Evolutionary conservation across 2,888 invertebrate genomes (phyloP).

Genomic region (Euzetes globulus): DNA sequence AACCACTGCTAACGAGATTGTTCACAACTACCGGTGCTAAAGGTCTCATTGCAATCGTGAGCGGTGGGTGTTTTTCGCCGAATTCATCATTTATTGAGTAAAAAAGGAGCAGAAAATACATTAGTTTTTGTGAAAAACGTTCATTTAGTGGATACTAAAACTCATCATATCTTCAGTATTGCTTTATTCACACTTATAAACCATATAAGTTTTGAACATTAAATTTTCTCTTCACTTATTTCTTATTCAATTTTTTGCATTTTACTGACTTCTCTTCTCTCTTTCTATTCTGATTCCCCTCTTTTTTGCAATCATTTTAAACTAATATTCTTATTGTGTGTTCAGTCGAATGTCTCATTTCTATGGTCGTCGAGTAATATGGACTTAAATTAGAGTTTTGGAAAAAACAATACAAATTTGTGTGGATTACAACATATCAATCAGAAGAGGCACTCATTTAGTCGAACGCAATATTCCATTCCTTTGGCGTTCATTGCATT

Average conservation of each 20-base stretch:
- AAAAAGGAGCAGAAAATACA: neutral
- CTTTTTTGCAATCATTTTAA: neutral
- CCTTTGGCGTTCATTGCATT: neutral
- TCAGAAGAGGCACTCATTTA: conserved; percentile 3
- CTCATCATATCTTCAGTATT: conserved; percentile 7
- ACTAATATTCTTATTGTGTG: neutral
- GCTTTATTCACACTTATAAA: neutral
- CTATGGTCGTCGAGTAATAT: neutral
- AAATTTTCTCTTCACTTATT: conserved; percentile 25
- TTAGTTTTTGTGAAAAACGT: neutral
- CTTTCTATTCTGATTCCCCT: neutral
- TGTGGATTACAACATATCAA: conserved; percentile 18
- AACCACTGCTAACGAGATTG: neutral
- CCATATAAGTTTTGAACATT: conserved; percentile 11
- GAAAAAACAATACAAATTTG: conserved; percentile 23
- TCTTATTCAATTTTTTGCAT: conserved; percentile 17
- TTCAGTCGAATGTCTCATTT: neutral
- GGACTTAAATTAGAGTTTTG: neutral
- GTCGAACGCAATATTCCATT: neutral
- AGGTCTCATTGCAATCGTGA: neutral
- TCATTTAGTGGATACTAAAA: conserved; percentile 12
- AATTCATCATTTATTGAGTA: conserved; percentile 6
- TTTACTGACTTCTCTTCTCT: neutral
- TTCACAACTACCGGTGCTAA: conserved; percentile 7
- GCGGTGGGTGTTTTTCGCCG: neutral